Evolutionary conservation across 2,797 vertebrate genomes (phyloP).

Genomic region (Pipistrellus kuhlii): DNA sequence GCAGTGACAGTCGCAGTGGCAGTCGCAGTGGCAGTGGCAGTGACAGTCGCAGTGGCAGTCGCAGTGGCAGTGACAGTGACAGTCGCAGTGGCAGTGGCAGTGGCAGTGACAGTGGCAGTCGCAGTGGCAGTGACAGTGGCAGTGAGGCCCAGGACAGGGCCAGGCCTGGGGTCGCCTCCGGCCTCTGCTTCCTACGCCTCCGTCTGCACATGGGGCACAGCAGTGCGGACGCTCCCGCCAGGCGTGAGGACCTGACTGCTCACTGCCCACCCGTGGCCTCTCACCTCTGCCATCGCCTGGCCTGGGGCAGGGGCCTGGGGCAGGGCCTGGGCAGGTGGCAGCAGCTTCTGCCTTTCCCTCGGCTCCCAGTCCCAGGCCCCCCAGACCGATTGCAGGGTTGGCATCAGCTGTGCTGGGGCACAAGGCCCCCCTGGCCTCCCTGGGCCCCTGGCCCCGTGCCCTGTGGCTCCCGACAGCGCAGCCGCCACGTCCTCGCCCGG

Average conservation of each 20-base stretch:
- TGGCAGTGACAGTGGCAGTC: too few relatives aligned
- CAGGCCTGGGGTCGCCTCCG: neutral
- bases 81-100: too few relatives aligned
- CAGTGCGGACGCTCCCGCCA: too few relatives aligned
- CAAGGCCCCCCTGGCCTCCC: neutral
- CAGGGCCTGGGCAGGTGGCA: too few relatives aligned
- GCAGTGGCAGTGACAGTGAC: too few relatives aligned
- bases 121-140: too few relatives aligned
- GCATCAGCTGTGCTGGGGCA: rapidly evolving
- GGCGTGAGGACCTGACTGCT: neutral
- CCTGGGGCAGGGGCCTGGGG: neutral
- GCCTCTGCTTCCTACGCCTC: neutral
- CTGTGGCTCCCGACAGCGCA: neutral
- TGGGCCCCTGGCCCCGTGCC: neutral
- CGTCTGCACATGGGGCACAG: rapidly evolving
- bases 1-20: too few relatives aligned
- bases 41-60: too few relatives aligned
- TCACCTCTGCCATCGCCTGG: neutral
- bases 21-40: too few relatives aligned
- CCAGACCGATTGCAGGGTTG: rapidly evolving
- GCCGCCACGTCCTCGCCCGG: slow-evolving; percentile 30
- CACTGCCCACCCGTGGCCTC: neutral
- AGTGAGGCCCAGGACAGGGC: neutral
- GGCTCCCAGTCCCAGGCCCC: neutral
- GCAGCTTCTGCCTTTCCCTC: rapidly evolving